Evolutionary conservation across 2,113 vertebrate species (phyloP), one percentile per base, ranked within the genome.

Genomic region (Mixornis gularis): DNA sequence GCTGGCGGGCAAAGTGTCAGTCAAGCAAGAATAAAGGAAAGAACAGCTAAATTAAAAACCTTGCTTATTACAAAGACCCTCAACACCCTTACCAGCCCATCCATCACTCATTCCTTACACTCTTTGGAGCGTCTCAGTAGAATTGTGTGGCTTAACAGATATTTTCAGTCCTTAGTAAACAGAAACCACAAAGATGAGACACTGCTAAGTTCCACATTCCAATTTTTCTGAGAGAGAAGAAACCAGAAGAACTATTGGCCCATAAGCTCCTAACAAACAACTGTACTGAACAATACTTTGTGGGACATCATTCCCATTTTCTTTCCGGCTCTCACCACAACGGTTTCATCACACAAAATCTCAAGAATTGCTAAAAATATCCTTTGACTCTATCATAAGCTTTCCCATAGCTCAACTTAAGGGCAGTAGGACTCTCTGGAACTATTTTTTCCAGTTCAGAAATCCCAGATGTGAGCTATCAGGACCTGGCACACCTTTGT

Each of bases 291-390:
- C 48, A 87, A 81, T 29, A 63, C 53, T 93, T 78, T 76, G 62
- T 79, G 78, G 70, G 70, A 74, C 41, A 68, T 13, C 12, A 18
- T 81, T 90, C 68, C 70, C 18, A 41, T 87, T 90, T 93, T 79
- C 78, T 91, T 60, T 81, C 56, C 46, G 92, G 48, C 62, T 68
- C 69, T 64, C 44, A 71, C 59, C 69, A 68, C 79, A 84, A 72
- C 58, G 71, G 69, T 79, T 87, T 72, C 53, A 72, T 60, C 86
- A 85, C 62, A 51, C 32, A 81, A 52, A 71, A 89, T 71, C 80
- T 87, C 53, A 84, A 60, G 20, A 92, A 74, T 43, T 69, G 43
- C 77, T 90, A 90, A 86, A 84, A 93, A 86, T 56, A 90, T 25
- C 44, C 38, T 53, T 85, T 58, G 24, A 41, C 44, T 69, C 65